Evolutionary conservation across 2,113 vertebrate species (phyloP).

Genomic region (Passer domesticus): DNA sequence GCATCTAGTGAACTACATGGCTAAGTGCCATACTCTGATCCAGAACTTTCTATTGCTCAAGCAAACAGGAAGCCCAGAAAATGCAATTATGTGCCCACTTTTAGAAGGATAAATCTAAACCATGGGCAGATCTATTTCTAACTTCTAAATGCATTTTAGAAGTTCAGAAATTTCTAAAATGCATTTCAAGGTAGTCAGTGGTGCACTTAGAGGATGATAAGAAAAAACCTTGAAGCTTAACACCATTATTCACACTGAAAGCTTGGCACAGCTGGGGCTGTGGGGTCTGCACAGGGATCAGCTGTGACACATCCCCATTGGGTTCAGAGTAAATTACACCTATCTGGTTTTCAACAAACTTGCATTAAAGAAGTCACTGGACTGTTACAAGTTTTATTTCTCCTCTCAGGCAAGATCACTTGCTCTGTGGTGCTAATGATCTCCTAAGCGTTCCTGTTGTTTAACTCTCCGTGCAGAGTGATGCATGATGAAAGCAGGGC

Average conservation of each 20-base stretch:
- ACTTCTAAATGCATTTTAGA: no score
- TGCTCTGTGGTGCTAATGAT: not conserved
- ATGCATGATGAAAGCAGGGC: not conserved
- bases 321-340: not conserved
- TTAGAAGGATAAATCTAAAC: not conserved
- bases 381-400: not conserved
- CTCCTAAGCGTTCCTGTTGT: not conserved
- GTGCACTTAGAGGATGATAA: not conserved
- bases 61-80: slow-evolving; percentile 7
- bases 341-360: not conserved
- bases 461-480: not conserved
- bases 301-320: not conserved
- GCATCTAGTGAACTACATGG: not conserved
- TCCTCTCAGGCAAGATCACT: not conserved
- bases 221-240: not conserved
- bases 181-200: not conserved
- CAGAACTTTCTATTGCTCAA: slow-evolving; percentile 7
- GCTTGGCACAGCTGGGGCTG: not conserved
- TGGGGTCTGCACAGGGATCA: not conserved
- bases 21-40: not conserved
- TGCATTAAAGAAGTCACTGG: not conserved
- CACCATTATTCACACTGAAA: not conserved
- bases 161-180: not conserved
- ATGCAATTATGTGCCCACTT: not conserved
- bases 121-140: not conserved